These are phyloP conservation scores for Ictalurus punctatus DNA, from an alignment of 2,113 vertebrate species.

Conservation along the genomic window DNA sequence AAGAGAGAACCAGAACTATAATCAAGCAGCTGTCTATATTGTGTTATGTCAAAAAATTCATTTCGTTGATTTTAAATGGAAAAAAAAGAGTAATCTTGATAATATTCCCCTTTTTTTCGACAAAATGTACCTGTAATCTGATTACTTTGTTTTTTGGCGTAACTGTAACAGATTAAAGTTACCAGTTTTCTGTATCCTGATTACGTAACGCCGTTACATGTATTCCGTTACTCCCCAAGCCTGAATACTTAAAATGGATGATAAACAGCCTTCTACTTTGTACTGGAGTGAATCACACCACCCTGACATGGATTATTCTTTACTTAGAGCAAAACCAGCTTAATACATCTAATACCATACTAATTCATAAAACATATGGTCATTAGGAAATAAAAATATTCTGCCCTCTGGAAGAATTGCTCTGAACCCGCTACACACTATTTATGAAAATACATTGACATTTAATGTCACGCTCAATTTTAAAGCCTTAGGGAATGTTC, in stretches of 20 bases:
- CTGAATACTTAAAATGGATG: not conserved
- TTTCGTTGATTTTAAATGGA: too few species aligned
- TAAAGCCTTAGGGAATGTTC: not conserved
- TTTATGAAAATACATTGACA: not conserved
- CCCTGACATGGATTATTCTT: not conserved
- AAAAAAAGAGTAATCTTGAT: too few species aligned
- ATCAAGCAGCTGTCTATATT: too few species aligned
- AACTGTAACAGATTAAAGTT: too few species aligned
- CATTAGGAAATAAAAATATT: not conserved
- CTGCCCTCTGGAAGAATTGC: not conserved
- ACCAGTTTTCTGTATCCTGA: too few species aligned
- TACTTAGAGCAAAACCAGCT: not conserved
- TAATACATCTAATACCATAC: not conserved
- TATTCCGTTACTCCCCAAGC: too few species aligned
- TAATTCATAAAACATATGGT: not conserved
- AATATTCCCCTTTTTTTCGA: too few species aligned
- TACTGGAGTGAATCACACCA: not conserved
- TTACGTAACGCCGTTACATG: too few species aligned
- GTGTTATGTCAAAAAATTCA: too few species aligned
- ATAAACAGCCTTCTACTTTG: not conserved
- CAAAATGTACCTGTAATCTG: too few species aligned
- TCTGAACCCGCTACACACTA: not conserved
- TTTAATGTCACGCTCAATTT: not conserved
- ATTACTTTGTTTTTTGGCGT: too few species aligned
- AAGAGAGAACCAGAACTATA: too few species aligned